Conservation (phyloP, 92 coral and sea anemone genomes). For the Parazoanthus atlanticus region DNA sequence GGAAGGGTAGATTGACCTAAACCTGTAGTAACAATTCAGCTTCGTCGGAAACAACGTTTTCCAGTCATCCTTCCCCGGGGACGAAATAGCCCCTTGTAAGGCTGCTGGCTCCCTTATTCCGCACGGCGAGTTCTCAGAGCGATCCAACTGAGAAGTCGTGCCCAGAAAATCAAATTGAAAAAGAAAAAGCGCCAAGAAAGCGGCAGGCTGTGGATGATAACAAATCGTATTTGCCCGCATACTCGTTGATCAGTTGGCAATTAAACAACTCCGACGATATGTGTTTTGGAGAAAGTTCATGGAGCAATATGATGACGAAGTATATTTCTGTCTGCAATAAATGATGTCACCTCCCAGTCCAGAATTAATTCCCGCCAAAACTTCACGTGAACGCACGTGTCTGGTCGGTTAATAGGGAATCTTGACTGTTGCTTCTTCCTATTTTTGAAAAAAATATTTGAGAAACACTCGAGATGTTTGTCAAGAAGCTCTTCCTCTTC, state of each 20-base stretch:
- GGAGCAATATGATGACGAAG: neutral
- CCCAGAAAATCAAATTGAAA: neutral
- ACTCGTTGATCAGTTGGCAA: too few relatives aligned
- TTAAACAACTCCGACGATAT: too few relatives aligned
- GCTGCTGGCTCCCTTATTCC: neutral
- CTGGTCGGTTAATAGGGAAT: neutral
- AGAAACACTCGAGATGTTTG: neutral
- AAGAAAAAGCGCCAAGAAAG: neutral
- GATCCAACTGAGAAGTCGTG: neutral
- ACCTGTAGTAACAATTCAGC: neutral
- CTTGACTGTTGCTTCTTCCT: neutral
- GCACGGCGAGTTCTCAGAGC: neutral
- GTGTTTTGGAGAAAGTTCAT: too few relatives aligned
- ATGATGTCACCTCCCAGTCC: constrained; percentile 1
- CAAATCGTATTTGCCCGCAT: too few relatives aligned
- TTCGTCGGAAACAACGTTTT: neutral
- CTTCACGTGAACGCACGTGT: neutral
- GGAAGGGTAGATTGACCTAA: neutral
- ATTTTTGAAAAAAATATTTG: neutral
- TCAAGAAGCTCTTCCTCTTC: neutral
- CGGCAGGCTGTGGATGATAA: neutral
- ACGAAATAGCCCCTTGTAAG: constrained; percentile 10
- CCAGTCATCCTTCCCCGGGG: neutral
- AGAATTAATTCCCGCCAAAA: neutral
- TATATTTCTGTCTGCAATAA: neutral